Evolutionary conservation across 2,113 vertebrate species (phyloP).

Genomic region (Harpagus bidentatus): DNA sequence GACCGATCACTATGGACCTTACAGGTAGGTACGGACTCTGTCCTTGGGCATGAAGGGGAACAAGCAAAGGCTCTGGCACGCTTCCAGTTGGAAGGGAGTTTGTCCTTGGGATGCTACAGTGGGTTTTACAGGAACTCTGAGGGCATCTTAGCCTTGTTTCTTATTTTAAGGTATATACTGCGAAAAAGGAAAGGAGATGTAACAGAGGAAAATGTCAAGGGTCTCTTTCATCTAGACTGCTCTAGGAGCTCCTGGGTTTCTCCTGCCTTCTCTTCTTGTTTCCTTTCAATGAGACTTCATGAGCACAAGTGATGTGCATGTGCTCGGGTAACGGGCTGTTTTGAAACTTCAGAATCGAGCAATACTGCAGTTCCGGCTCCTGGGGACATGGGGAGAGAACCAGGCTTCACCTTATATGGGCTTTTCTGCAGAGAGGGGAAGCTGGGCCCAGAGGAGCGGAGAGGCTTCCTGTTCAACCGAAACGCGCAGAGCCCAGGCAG

Average conservation of each 20-base stretch:
- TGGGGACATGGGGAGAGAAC: background rate
- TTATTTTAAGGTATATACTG: background rate
- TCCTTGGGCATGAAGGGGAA: background rate
- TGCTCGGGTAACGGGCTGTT: background rate
- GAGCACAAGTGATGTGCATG: background rate
- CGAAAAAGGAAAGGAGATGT: background rate
- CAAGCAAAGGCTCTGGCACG: background rate
- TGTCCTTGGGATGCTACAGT: background rate
- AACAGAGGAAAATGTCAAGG: background rate
- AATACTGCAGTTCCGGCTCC: conserved; percentile 16
- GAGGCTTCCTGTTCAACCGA: conserved; percentile 66
- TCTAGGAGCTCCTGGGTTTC: background rate
- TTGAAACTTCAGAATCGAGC: conserved; percentile 20
- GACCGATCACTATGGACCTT: conserved; percentile 82
- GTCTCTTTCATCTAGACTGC: background rate
- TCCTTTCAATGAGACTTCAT: background rate
- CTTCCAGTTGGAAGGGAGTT: background rate
- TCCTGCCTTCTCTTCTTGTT: background rate
- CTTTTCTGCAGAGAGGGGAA: conserved; percentile 67
- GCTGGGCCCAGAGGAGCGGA: conserved; percentile 7
- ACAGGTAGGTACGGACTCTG: conserved; percentile 68
- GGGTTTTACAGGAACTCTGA: background rate
- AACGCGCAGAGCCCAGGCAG: background rate
- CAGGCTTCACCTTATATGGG: conserved; percentile 72
- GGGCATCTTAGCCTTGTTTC: background rate